Base-by-base conservation (phyloP, 2,797 vertebrate species). In the Mionectes olivaceus region DNA sequence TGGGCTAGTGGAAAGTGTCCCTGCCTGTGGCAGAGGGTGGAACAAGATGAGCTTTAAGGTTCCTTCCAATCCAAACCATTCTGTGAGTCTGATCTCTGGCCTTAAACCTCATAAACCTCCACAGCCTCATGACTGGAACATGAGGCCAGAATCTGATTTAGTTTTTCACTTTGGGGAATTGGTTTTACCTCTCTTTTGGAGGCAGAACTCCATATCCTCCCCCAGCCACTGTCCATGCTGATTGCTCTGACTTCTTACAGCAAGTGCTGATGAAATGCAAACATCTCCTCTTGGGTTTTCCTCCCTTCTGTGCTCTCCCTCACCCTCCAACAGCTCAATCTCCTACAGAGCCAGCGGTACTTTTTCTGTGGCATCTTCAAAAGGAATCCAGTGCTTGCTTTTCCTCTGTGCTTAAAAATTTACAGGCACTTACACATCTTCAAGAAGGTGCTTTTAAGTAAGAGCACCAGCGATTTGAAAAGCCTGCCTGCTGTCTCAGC, bases 331-430 rank as follows among this genome's bases (percentile, higher is more conserved):
- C 71, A 60, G 7, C 84, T 85, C 93, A 18, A 22, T 64, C 78
- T 85, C 46, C 67, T 22, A 6, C 16, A 10, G 75, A 80, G 60
- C 0, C 2, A 86, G 47, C 2, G 53, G 30, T 33, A 46, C 61
- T 91, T 83, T 64, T 21, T 47, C 83, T 37, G 55, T 14, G 1
- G 53, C 78, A 30, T 59, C 93, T 94, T 96, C 94, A 94, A 89
- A 94, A 94, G 65, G 55, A 70, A 87, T 19, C 52, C 87, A 43
- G 75, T 21, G 25, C 50, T 91, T 12, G 28, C 75, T 90, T 92
- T 19, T 79, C 63, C 69, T 91, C 87, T 3, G 4, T 33, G 60
- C 92, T 95, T 91, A 91, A 94, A 94, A 85, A 92, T 92, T 95
- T 73, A 85, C 73, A 69, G 79, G 63, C 90, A 77, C 85, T 94